phyloP scores from a whole-genome alignment of 2,888 invertebrate genomes.

The Caenorhabditis sp. region DNA sequence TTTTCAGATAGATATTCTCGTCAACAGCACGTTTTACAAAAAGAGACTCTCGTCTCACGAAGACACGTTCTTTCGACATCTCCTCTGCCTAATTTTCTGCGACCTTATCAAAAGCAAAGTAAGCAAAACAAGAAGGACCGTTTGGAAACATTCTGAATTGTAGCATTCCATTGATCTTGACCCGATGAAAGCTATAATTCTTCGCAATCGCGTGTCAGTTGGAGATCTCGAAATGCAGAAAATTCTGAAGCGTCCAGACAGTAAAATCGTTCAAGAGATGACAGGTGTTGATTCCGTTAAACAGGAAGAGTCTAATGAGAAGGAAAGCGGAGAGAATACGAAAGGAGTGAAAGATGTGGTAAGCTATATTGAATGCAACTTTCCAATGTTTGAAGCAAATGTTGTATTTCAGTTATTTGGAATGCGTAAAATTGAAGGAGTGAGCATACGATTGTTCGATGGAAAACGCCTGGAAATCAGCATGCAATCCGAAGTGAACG shows the following conservation, averaged over 20 bases:
- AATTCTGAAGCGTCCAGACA: conserved; percentile 68
- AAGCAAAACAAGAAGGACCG: not conserved
- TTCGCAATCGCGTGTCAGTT: conserved; percentile 72
- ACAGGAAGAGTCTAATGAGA: not conserved
- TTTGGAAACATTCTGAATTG: conserved; percentile 11
- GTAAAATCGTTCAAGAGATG: conserved; percentile 52
- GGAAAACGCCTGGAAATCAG: conserved; percentile 62
- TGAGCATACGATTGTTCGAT: conserved; percentile 37
- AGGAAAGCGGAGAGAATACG: conserved; percentile 14
- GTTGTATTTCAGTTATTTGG: conserved; percentile 36
- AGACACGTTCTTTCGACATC: conserved; percentile 73
- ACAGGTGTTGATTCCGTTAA: not conserved
- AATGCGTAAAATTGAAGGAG: conserved; percentile 31
- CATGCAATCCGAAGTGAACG: conserved; percentile 30
- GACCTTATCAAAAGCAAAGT: conserved; percentile 68
- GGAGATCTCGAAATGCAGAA: conserved; percentile 71
- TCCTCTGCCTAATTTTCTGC: conserved; percentile 70
- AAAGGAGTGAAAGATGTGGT: conserved; percentile 24
- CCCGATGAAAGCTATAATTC: conserved; percentile 66
- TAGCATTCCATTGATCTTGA: conserved; percentile 72
- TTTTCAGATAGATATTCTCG: conserved; percentile 75
- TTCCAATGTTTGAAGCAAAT: not conserved
- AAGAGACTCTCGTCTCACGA: conserved; percentile 66
- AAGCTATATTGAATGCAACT: not conserved
- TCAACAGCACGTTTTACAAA: conserved; percentile 76